Conservation (phyloP, 2,888 invertebrate genomes). For the Scaeva pyrastri region DNA sequence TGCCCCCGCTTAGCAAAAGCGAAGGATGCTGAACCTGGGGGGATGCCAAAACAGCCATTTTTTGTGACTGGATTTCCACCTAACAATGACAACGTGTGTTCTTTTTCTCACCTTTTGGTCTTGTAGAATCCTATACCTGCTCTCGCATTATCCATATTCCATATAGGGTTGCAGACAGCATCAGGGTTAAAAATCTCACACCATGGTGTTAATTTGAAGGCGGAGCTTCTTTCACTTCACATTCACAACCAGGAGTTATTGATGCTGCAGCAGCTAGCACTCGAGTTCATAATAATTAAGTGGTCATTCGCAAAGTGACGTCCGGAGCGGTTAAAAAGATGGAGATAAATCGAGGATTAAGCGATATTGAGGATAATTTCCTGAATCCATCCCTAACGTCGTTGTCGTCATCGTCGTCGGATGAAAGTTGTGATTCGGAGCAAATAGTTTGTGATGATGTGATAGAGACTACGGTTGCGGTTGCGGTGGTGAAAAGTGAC, state of each 20-base stretch:
- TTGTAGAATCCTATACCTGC: constrained; percentile 48
- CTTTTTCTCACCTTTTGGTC: constrained; percentile 67
- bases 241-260: constrained; percentile 3
- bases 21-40: constrained; percentile 49
- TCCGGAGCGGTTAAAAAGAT: constrained; percentile 58
- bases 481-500: constrained; percentile 52
- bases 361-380: constrained; percentile 58
- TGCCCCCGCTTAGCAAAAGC: not conserved
- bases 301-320: constrained; percentile 67
- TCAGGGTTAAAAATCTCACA: constrained; percentile 46
- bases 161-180: constrained; percentile 55
- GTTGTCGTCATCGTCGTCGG: constrained; percentile 33
- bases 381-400: constrained; percentile 45
- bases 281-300: constrained; percentile 64
- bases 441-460: constrained; percentile 77
- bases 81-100: constrained; percentile 38
- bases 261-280: constrained; percentile 36
- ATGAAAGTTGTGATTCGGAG: constrained; percentile 75
- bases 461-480: constrained; percentile 17
- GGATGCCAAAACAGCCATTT: constrained; percentile 63
- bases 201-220: constrained; percentile 77
- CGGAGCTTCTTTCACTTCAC: constrained; percentile 77
- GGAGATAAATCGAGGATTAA: constrained; percentile 58
- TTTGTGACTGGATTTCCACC: constrained; percentile 23
- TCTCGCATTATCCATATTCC: constrained; percentile 39